Conservation (phyloP, 2,888 invertebrate genomes). For the Panopea generosa region DNA sequence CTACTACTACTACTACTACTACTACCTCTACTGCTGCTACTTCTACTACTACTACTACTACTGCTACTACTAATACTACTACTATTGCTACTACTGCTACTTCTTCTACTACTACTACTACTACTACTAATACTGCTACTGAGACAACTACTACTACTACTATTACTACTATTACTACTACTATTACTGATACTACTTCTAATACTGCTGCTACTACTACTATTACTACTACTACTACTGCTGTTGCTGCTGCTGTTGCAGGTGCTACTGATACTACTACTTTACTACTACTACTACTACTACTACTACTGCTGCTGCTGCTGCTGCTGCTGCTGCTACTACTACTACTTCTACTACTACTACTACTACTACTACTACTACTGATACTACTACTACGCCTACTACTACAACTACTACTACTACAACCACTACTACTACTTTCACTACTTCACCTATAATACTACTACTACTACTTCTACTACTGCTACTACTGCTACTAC, state of each 20-base stretch:
- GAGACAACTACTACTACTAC: conserved; percentile 33
- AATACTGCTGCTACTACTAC: too few relatives aligned
- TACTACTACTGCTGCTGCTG: conserved; percentile 24
- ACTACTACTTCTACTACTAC: conserved; percentile 8
- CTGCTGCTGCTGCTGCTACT: conserved; percentile 29
- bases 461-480: too few relatives aligned
- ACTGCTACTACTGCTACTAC: too few relatives aligned
- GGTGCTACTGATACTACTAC: conserved; percentile 21
- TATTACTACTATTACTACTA: conserved; percentile 27
- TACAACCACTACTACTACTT: too few relatives aligned
- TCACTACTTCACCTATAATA: too few relatives aligned
- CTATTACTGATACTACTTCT: too few relatives aligned
- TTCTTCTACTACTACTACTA: conserved; percentile 5
- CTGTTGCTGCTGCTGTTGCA: conserved; percentile 21
- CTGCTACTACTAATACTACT: too few relatives aligned
- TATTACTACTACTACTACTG: conserved; percentile 30
- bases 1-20: conserved; percentile 35
- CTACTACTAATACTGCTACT: conserved; percentile 2
- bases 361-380: too few relatives aligned
- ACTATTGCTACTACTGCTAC: conserved; percentile 13
- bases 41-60: conserved; percentile 28
- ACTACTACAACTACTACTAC: too few relatives aligned
- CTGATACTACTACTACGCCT: too few relatives aligned
- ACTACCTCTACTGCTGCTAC: conserved; percentile 30
- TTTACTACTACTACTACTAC: conserved; percentile 31